Percentiles rank a stretch among this genome's conserved stretches.
phyloP scores from a whole-genome alignment of 2,888 invertebrate genomes.

The Aproaerema taeniolella region DNA sequence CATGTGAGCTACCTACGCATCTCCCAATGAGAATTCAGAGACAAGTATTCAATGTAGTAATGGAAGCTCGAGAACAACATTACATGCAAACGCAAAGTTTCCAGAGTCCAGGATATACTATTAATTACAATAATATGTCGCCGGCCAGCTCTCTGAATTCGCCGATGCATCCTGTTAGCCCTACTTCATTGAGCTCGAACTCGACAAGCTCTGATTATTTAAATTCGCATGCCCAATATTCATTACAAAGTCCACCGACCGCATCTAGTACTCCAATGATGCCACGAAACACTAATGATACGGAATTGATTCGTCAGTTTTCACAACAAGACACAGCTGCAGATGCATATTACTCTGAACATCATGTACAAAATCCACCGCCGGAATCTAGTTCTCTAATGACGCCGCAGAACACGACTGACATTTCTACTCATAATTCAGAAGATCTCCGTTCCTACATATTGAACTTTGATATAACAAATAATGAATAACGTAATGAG shows the following conservation, averaged over 20 bases:
- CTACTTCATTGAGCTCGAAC: too few species aligned
- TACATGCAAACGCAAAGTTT: too few species aligned
- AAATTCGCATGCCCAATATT: conserved; percentile 15
- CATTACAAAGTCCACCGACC: conserved; percentile 17
- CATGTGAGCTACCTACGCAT: conserved; percentile 3
- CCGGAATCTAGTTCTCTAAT: conserved; percentile 17
- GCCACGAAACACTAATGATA: conserved; percentile 16
- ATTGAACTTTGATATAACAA: conserved; percentile 17
- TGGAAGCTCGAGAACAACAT: conserved; percentile 8
- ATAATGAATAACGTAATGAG: too few species aligned
- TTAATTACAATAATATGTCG: conserved; percentile 15
- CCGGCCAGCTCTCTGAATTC: conserved; percentile 14
- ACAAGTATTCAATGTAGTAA: conserved; percentile 6
- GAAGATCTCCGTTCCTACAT: conserved; percentile 14
- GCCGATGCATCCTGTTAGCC: too few species aligned
- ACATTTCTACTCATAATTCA: conserved; percentile 17
- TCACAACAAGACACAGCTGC: conserved; percentile 14
- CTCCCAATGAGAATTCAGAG: conserved; percentile 4
- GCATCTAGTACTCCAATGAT: conserved; percentile 17
- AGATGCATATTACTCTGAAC: conserved; percentile 9
- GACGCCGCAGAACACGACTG: conserved; percentile 19
- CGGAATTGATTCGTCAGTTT: conserved; percentile 16
- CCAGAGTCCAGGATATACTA: too few species aligned
- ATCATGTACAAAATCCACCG: conserved; percentile 16
- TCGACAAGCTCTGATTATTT: conserved; percentile 16